Evolutionary conservation across 53 echinoderm and acorn worm species (phyloP).

Genomic region (Paracentrotus lividus): DNA sequence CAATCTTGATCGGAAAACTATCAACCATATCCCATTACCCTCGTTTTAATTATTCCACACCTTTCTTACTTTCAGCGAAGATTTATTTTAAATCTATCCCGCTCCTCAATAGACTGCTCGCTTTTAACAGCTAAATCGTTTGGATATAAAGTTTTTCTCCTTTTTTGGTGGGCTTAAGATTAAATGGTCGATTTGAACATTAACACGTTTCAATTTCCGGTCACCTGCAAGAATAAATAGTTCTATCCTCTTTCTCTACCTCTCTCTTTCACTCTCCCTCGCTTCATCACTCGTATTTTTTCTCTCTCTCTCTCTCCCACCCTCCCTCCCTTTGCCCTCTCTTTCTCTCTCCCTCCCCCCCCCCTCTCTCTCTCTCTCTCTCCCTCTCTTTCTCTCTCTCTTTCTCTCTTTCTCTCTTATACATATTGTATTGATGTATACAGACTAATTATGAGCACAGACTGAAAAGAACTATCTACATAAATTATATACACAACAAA

Average conservation of each 20-base stretch:
- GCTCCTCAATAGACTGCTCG: background rate
- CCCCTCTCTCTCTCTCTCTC: background rate
- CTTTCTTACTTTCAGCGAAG: constrained; percentile 28
- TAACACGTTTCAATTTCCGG: constrained; percentile 22
- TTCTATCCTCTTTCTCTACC: background rate
- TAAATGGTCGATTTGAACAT: background rate
- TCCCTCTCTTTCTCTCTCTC: background rate
- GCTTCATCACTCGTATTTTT: background rate
- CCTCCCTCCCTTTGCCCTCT: background rate
- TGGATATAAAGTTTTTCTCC: background rate
- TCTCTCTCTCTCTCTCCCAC: background rate
- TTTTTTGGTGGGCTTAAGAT: constrained; percentile 13
- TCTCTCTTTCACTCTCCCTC: background rate
- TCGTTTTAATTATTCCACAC: constrained; percentile 1
- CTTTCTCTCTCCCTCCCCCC: background rate
- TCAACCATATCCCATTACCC: constrained; percentile 32
- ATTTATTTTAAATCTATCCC: background rate
- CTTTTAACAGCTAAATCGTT: background rate
- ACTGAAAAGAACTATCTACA: no score
- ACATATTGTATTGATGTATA: no score
- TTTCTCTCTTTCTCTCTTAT: background rate
- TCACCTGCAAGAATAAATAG: constrained; percentile 1
- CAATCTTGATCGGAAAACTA: background rate
- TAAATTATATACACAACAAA: no score
- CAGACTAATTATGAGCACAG: no score